These are phyloP conservation scores for Echeneis naucrates DNA, from an alignment of 2,797 vertebrate species.

Conservation along the genomic window DNA sequence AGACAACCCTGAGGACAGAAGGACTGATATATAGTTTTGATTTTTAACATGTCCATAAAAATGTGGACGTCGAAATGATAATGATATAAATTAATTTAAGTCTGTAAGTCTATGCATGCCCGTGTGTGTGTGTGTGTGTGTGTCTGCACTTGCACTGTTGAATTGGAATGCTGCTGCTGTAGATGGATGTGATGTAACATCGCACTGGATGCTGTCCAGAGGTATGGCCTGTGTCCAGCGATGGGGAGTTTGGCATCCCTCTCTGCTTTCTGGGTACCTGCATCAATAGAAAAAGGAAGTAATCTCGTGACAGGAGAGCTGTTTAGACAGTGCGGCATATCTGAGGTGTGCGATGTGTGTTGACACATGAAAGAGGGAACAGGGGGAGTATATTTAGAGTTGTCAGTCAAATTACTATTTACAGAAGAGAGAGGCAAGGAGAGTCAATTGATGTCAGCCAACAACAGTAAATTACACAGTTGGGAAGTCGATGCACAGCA, in stretches of 20 bases:
- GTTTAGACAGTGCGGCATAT: conserved; percentile 9
- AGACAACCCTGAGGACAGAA: conserved; percentile 29
- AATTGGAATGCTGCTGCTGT: conserved; percentile 17
- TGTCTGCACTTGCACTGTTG: not conserved
- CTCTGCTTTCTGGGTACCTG: conserved; percentile 32
- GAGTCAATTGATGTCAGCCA: conserved; percentile 29
- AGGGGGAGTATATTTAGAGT: conserved; percentile 48
- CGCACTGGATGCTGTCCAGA: conserved; percentile 49
- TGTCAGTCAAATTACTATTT: conserved; percentile 51
- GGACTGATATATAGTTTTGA: conserved; percentile 10
- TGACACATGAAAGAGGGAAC: conserved; percentile 39
- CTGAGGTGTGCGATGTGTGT: conserved; percentile 32
- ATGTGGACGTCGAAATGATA: not conserved
- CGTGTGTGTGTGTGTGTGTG: not conserved
- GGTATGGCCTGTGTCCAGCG: conserved; percentile 37
- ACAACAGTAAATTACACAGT: conserved; percentile 22
- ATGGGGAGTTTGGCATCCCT: conserved; percentile 28
- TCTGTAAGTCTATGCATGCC: not conserved
- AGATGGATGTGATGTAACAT: conserved; percentile 49
- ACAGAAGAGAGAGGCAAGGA: conserved; percentile 41
- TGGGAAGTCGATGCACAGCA: not conserved
- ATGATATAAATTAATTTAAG: not conserved
- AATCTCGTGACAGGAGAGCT: conserved; percentile 17
- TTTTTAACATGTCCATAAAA: conserved; percentile 18
- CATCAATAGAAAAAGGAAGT: conserved; percentile 23